Conservation (phyloP, 2,888 invertebrate genomes). For the Lepidochitona cinerea region DNA sequence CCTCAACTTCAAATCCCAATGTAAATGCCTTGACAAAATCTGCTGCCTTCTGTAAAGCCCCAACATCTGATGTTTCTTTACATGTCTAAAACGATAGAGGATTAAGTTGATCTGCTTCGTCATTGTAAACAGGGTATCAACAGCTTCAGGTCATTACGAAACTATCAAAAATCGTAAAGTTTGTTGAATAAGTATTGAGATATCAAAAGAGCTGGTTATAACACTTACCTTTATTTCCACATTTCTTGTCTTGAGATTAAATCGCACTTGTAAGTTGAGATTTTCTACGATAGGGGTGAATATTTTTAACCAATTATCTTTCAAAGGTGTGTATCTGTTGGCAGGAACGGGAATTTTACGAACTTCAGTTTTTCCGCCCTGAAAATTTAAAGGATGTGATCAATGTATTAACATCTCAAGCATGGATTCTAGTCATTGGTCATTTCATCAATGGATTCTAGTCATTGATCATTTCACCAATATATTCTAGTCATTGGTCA, state of each 20-base stretch:
- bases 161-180: too few relatives aligned
- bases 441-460: too few relatives aligned
- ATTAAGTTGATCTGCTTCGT: too few relatives aligned
- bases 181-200: too few relatives aligned
- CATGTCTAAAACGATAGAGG: constrained; percentile 67
- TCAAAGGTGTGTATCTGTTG: constrained; percentile 93
- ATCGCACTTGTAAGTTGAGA: constrained; percentile 91
- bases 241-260: constrained; percentile 91
- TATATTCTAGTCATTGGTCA: too few relatives aligned
- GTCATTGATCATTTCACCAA: too few relatives aligned
- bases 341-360: constrained; percentile 85
- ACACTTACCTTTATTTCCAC: constrained; percentile 82
- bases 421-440: too few relatives aligned
- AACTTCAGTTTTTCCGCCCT: constrained; percentile 57
- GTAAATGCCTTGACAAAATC: constrained; percentile 98
- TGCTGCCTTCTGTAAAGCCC: constrained; percentile 95
- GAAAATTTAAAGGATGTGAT: too few relatives aligned
- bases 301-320: constrained; percentile 97
- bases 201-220: too few relatives aligned
- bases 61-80: constrained; percentile 85
- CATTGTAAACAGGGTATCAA: too few relatives aligned
- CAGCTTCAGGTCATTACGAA: too few relatives aligned
- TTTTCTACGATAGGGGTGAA: constrained; percentile 97
- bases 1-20: constrained; percentile 94
- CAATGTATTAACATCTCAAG: too few relatives aligned